phyloP scores from a whole-genome alignment of 2,888 invertebrate species.

The Thera obeliscata region DNA sequence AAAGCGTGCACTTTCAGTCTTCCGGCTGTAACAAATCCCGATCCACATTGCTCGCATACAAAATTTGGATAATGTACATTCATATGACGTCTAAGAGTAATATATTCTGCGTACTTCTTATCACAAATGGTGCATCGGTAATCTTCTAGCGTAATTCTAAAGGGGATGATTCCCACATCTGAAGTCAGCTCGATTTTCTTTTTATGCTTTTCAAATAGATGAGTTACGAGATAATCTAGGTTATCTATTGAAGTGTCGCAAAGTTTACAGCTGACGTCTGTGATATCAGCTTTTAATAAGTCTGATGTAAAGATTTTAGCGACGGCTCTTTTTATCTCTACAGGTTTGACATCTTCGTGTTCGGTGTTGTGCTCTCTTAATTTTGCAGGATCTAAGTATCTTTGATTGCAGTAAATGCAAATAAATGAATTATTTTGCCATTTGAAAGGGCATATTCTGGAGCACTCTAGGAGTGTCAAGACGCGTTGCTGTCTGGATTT shows the following conservation, averaged over 20 bases:
- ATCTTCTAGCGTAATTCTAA: conserved; percentile 3
- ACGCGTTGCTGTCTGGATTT: conserved; percentile 59
- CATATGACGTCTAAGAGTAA: conserved; percentile 54
- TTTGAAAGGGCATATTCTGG: conserved; percentile 72
- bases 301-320: neutral
- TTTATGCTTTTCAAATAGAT: conserved; percentile 20
- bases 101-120: conserved; percentile 7
- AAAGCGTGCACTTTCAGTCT: conserved; percentile 23
- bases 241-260: conserved; percentile 13
- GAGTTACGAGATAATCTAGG: conserved; percentile 16
- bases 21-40: conserved; percentile 37
- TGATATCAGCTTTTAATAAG: conserved; percentile 27
- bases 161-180: conserved; percentile 25
- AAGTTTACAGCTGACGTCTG: conserved; percentile 27
- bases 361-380: conserved; percentile 38
- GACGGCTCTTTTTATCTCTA: conserved; percentile 9
- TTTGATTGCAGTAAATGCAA: conserved; percentile 70
- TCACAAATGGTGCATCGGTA: conserved; percentile 24
- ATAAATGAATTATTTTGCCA: conserved; percentile 70
- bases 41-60: conserved; percentile 53
- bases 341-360: conserved; percentile 6
- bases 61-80: conserved; percentile 60
- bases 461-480: conserved; percentile 59
- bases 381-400: conserved; percentile 60
- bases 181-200: conserved; percentile 12